phyloP scores from a whole-genome alignment of 1,140 invertebrate genomes.

The Amyelois transitella region DNA sequence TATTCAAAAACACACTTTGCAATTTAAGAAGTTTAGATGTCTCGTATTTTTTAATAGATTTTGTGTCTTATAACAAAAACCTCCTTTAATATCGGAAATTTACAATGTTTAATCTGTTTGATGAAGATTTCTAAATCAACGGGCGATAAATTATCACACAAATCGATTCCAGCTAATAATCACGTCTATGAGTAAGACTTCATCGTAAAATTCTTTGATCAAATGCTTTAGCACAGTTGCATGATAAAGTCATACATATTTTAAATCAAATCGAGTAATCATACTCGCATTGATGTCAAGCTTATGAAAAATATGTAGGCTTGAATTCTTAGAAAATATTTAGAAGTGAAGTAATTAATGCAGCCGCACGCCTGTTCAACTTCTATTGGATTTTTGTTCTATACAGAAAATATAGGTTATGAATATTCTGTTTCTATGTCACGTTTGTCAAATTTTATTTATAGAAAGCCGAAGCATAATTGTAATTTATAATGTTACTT shows the following conservation, averaged over 20 bases:
- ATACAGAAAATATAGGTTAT: background rate
- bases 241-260: constrained; percentile 6
- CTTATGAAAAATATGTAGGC: constrained; percentile 33
- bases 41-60: too few species aligned
- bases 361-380: constrained; percentile 35
- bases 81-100: too few species aligned
- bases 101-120: background rate
- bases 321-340: constrained; percentile 34
- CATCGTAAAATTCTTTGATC: background rate
- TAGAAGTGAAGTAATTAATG: constrained; percentile 50
- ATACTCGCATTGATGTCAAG: too few species aligned
- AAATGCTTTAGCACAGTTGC: background rate
- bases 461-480: too few species aligned
- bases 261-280: constrained; percentile 8
- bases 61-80: too few species aligned
- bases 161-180: background rate
- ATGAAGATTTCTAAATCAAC: background rate
- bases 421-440: background rate
- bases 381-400: background rate
- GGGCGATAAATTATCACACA: background rate
- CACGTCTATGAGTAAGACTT: background rate
- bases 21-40: too few species aligned
- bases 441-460: too few species aligned
- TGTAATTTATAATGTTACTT: too few species aligned
- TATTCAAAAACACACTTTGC: too few species aligned